Percentiles rank a stretch among this genome's conserved stretches.
Evolutionary conservation across 2,888 invertebrate genomes (phyloP).

Genomic region (Apoda limacodes): DNA sequence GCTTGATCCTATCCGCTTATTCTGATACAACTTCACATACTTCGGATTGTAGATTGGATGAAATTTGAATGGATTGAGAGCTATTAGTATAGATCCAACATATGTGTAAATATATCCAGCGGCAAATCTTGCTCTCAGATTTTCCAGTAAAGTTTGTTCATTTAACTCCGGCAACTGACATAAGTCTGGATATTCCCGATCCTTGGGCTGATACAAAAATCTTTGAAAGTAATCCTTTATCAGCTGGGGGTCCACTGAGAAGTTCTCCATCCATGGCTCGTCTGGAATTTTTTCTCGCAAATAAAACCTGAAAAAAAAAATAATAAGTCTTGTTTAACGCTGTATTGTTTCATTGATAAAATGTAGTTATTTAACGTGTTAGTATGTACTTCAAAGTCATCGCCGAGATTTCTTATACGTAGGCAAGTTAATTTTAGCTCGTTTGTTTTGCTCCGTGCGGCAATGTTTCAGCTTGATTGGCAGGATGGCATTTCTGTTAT

Average conservation of each 20-base stretch:
- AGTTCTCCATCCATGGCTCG: constrained; percentile 88
- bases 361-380: too few relatives aligned
- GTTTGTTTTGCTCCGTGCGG: constrained; percentile 39
- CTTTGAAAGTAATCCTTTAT: constrained; percentile 93
- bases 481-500: constrained; percentile 63
- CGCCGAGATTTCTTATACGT: too few relatives aligned
- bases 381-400: too few relatives aligned
- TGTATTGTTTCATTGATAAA: too few relatives aligned
- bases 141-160: constrained; percentile 92
- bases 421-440: constrained; percentile 33
- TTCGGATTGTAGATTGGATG: constrained; percentile 98
- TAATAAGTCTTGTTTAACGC: too few relatives aligned
- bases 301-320: constrained; percentile 77
- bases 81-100: constrained; percentile 94
- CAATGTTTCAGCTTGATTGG: constrained; percentile 52
- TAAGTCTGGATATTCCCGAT: constrained; percentile 94
- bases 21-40: constrained; percentile 95
- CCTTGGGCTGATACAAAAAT: constrained; percentile 91
- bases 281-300: constrained; percentile 88
- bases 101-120: constrained; percentile 97
- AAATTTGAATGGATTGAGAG: constrained; percentile 94
- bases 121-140: constrained; percentile 87
- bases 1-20: constrained; percentile 89
- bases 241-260: constrained; percentile 90
- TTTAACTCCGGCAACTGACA: constrained; percentile 96